Evolutionary conservation across 2,797 vertebrate species (phyloP), one percentile per base, ranked within the genome.

Genomic region (Huso huso): DNA sequence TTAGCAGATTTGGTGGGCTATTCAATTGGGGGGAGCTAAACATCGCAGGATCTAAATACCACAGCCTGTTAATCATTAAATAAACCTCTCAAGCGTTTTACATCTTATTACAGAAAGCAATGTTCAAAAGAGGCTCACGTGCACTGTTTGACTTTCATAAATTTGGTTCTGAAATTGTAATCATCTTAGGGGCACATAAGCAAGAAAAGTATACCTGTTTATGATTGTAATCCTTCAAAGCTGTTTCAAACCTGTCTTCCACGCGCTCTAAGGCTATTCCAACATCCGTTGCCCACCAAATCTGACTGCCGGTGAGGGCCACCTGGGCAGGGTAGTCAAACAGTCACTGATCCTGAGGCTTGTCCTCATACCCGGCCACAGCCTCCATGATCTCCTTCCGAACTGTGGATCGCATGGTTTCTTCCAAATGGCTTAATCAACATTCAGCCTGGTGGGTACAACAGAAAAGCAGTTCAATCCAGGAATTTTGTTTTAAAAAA

Each of bases 201-300:
- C 6, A 55, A n/a, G 2, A 55, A 55, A 66, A 13, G 37, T 51
- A 1, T 69, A 88, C 84, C 80, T 92, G 86, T 77, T 88, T 87
- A 69, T 75, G 82, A 73, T 89, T 89, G 76, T 84, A 88, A 77
- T 88, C 87, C 75, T 93, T 88, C 18, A 89, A 73, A 9, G 89
- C 86, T 0, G 81, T 89, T 75, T 91, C 90, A 73, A 91, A 84
- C 10, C 79, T 86, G 77, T 90, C 87, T 70, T 90, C 87, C 71
- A 91, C 73, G 57, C 83, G 79, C 55, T 87, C 87, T 69, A 93
- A 91, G 48, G 84, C 86, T 69, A 91, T 90, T 65, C 84, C 82
- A 66, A 88, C 83, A 73, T 89, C 86, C 6, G 77, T 78, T 13
- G 77, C 81, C 86, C 86, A 88, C 88, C 87, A 88, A 48, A 81